Evolutionary conservation across 30 jellyfish, hydroid and myxozoan genomes (phyloP).

Genomic region (Pelagia noctiluca): DNA sequence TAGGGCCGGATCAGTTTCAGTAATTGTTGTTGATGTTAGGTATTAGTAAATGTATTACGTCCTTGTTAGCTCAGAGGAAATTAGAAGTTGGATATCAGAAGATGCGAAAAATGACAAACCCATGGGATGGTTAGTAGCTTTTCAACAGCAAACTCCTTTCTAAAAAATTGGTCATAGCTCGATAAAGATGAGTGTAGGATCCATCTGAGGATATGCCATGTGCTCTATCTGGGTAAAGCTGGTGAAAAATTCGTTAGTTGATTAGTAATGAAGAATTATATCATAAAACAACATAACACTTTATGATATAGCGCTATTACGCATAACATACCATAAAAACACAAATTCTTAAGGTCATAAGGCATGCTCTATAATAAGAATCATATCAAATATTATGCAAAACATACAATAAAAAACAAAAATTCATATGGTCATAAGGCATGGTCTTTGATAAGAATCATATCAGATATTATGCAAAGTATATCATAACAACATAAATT

Average conservation of each 20-base stretch:
- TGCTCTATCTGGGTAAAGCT: slow-evolving; percentile 93
- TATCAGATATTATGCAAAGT: no score
- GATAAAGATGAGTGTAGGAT: slow-evolving; percentile 69
- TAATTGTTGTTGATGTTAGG: no score
- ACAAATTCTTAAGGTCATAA: no score
- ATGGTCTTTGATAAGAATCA: no score
- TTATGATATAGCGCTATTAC: neutral
- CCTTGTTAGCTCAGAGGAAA: no score
- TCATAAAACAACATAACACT: neutral
- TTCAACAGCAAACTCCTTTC: slow-evolving; percentile 61
- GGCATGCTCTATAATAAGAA: neutral
- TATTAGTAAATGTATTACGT: neutral
- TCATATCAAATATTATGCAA: neutral
- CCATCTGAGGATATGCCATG: slow-evolving; percentile 75
- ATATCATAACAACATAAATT: no score
- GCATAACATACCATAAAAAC: neutral
- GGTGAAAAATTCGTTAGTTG: neutral
- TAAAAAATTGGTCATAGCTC: slow-evolving; percentile 60
- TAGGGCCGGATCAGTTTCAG: no score
- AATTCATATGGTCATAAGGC: no score
- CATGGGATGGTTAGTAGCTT: slow-evolving; percentile 1
- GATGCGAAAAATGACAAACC: slow-evolving; percentile 53
- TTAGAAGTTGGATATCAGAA: neutral
- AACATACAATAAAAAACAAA: neutral
- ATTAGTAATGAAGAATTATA: neutral